Conservation (phyloP, 2,888 invertebrate species). For the Agrotis segetum region DNA sequence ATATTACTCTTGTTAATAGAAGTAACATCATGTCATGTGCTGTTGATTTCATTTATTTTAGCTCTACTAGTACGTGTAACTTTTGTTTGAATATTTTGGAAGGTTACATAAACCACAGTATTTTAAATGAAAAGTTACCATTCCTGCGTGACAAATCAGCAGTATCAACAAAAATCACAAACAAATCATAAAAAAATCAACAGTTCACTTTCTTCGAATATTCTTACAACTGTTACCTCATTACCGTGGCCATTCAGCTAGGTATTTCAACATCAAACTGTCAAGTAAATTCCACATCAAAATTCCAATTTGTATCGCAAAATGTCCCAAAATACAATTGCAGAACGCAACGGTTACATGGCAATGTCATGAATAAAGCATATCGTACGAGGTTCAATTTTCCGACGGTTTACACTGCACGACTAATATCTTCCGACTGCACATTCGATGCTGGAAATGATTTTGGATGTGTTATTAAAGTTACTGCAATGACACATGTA, state of each 20-base stretch:
- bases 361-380: slow-evolving; percentile 85
- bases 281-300: slow-evolving; percentile 78
- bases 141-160: background rate
- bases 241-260: slow-evolving; percentile 50
- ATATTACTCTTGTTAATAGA: too few relatives aligned
- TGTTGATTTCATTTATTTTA: too few relatives aligned
- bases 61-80: background rate
- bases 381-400: slow-evolving; percentile 82
- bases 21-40: too few relatives aligned
- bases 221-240: slow-evolving; percentile 12
- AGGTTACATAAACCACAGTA: too few relatives aligned
- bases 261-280: slow-evolving; percentile 72
- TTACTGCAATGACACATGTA: slow-evolving; percentile 9
- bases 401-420: slow-evolving; percentile 77
- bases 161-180: background rate
- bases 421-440: slow-evolving; percentile 74
- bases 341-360: slow-evolving; percentile 72
- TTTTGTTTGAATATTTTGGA: background rate
- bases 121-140: too few relatives aligned
- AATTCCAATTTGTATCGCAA: slow-evolving; percentile 74
- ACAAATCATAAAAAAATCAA: background rate
- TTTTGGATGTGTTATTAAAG: slow-evolving; percentile 21
- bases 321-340: slow-evolving; percentile 79
- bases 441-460: slow-evolving; percentile 37
- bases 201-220: slow-evolving; percentile 1